phyloP scores from a whole-genome alignment of 2,113 vertebrate species.

The Atlantisia rogersi region DNA sequence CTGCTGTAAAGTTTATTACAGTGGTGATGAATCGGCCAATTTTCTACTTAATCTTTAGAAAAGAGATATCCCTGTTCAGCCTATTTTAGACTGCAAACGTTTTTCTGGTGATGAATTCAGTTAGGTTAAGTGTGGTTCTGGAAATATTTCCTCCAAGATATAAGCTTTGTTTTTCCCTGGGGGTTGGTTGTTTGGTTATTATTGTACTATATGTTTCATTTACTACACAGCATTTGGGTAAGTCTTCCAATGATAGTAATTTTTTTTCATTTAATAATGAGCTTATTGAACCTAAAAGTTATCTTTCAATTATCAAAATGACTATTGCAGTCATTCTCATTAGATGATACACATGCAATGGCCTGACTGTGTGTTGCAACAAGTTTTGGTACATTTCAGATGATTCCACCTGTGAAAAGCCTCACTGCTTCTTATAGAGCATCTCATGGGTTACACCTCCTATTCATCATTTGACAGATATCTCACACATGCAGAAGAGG shows the following conservation, averaged over 20 bases:
- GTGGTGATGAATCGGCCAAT: background rate
- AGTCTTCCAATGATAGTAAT: background rate
- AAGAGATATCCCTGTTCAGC: background rate
- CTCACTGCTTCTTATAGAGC: fast-evolving
- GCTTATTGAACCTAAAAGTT: background rate
- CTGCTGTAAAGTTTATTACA: background rate
- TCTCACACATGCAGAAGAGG: background rate
- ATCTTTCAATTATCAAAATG: background rate
- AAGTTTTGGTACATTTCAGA: background rate
- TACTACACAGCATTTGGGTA: background rate
- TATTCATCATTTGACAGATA: background rate
- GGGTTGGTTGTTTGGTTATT: background rate
- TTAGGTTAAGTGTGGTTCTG: background rate
- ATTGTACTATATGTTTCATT: background rate
- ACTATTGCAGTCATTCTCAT: background rate
- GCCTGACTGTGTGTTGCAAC: background rate
- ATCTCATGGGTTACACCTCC: background rate
- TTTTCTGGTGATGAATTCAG: background rate
- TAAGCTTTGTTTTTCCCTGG: background rate
- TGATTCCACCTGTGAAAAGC: background rate
- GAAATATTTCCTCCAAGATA: background rate
- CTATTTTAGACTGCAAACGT: background rate
- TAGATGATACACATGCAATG: background rate
- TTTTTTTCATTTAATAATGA: no score
- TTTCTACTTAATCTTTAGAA: background rate